Percentiles rank a stretch among this genome's conserved stretches.
Evolutionary conservation across 1,140 invertebrate species (phyloP).

Genomic region (Penaeus japonicus): DNA sequence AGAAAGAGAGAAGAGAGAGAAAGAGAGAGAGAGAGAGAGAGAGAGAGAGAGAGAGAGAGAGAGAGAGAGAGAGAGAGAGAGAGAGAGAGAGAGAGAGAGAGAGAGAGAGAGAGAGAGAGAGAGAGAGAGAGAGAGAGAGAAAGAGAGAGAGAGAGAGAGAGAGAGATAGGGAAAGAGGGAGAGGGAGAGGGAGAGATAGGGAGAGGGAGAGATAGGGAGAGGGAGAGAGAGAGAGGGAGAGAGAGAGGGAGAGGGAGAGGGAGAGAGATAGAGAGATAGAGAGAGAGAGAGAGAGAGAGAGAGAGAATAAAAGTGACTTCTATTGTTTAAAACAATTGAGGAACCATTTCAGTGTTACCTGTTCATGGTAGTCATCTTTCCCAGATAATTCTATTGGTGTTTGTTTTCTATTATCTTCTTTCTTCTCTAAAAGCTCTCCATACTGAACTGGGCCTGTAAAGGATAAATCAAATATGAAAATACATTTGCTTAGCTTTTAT

Average conservation of each 20-base stretch:
- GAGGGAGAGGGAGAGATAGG: background rate
- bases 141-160: background rate
- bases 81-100: too few species aligned
- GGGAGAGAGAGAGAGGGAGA: background rate
- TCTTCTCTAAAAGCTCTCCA: conserved; percentile 25
- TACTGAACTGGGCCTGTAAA: conserved; percentile 45
- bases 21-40: too few species aligned
- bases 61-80: too few species aligned
- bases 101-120: background rate
- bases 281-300: too few species aligned
- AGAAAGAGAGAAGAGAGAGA: too few species aligned
- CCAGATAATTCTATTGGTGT: conserved; percentile 28
- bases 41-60: too few species aligned
- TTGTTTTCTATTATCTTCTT: background rate
- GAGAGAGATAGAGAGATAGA: too few species aligned
- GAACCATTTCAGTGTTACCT: conserved; percentile 10
- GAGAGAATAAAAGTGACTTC: too few species aligned
- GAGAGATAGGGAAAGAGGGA: background rate
- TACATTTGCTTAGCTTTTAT: background rate
- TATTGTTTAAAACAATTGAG: too few species aligned
- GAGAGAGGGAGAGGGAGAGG: background rate
- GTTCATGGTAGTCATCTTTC: conserved; percentile 48
- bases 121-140: background rate
- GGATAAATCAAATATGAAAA: background rate
- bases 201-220: background rate